A percentile compares a stretch with the other conserved stretches of the same genome.
Conservation (phyloP, 2,797 vertebrate species). For the Hippopotamyrus pictus region DNA sequence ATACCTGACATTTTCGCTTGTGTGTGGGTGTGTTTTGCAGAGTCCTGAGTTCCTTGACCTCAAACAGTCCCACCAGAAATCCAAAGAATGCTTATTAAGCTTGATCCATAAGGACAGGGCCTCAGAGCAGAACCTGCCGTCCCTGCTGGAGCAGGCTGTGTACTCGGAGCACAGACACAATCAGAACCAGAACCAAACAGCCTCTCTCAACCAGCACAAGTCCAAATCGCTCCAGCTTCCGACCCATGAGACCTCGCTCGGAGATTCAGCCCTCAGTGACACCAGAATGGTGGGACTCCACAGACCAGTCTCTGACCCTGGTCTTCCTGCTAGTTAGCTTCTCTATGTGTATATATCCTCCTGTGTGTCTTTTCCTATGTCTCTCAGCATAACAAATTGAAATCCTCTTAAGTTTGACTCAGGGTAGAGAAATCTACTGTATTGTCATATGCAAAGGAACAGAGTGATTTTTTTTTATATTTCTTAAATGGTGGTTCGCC, state of each 20-base stretch:
- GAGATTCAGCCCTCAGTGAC: conserved; percentile 72
- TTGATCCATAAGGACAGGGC: conserved; percentile 64
- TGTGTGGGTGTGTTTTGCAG: conserved; percentile 55
- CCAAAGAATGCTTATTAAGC: conserved; percentile 81
- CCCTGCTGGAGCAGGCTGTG: conserved; percentile 49
- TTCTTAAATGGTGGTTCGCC: conserved; percentile 61
- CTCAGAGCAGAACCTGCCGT: conserved; percentile 68
- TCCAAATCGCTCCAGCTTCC: conserved; percentile 66
- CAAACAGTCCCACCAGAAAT: conserved; percentile 68
- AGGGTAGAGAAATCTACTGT: conserved; percentile 83
- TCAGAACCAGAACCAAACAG: conserved; percentile 42
- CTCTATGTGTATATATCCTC: background rate
- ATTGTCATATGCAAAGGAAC: conserved; percentile 85
- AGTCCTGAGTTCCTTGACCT: conserved; percentile 67
- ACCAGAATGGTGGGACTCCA: conserved; percentile 72
- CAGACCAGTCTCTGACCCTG: conserved; percentile 90
- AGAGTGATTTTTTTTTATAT: conserved; percentile 77
- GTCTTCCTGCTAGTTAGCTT: conserved; percentile 80
- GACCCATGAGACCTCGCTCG: conserved; percentile 78
- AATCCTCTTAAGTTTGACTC: conserved; percentile 88
- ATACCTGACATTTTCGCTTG: background rate
- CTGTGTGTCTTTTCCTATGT: conserved; percentile 43
- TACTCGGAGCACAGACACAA: conserved; percentile 44
- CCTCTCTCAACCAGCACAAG: conserved; percentile 49
- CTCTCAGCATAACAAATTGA: conserved; percentile 57